Conservation (phyloP, 2,888 invertebrate genomes). For the Cheiracanthium punctorium region DNA sequence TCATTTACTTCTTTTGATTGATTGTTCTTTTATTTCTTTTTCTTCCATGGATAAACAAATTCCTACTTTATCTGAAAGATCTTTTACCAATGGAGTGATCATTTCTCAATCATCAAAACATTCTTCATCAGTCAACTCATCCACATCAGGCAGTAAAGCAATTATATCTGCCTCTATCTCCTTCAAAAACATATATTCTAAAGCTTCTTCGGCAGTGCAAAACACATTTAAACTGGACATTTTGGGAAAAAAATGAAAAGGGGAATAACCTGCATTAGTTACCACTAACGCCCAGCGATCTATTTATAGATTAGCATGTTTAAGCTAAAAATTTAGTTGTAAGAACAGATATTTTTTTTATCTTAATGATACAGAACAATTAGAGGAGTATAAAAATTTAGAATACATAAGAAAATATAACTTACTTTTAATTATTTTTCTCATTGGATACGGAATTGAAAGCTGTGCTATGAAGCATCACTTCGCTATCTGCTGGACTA, state of each 20-base stretch:
- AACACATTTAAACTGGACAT: conserved; percentile 17
- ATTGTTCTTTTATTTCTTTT: not conserved
- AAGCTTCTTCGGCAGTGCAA: not conserved
- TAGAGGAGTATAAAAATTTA: conserved; percentile 1
- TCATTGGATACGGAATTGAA: not conserved
- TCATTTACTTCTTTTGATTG: no score
- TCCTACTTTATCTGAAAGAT: not conserved
- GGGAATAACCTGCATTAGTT: conserved; percentile 23
- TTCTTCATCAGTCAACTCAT: no score
- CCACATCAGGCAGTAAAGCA: not conserved
- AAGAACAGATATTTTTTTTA: conserved; percentile 17
- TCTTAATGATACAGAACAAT: conserved; percentile 23
- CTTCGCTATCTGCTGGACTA: not conserved
- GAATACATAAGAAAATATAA: not conserved
- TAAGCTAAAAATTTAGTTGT: conserved; percentile 19
- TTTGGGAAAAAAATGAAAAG: conserved; percentile 35
- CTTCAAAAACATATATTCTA: conserved; percentile 19
- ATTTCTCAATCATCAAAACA: not conserved
- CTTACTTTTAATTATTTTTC: conserved; percentile 5
- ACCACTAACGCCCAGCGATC: conserved; percentile 12
- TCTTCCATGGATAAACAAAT: not conserved
- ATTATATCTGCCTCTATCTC: not conserved
- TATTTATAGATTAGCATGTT: not conserved
- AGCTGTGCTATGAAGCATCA: not conserved
- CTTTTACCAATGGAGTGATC: not conserved